These are phyloP conservation scores for Watsonalla binaria DNA, from an alignment of 2,888 invertebrate species.

Conservation along the genomic window DNA sequence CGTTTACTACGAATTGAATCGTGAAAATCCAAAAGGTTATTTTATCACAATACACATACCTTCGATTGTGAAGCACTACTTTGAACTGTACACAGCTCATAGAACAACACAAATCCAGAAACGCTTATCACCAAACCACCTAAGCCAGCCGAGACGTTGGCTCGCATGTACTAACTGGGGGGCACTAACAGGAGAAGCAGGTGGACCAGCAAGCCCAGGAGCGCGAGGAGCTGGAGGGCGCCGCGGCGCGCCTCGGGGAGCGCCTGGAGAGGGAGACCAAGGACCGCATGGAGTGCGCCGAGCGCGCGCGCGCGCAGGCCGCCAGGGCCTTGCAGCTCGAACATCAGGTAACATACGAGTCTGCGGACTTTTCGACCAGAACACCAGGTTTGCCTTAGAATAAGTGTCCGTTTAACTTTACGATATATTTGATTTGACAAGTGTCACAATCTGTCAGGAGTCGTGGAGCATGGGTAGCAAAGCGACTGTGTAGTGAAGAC, in stretches of 20 bases:
- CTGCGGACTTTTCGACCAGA: no score
- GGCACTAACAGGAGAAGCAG: conserved; percentile 86
- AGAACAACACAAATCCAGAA: not conserved
- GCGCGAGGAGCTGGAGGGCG: conserved; percentile 93
- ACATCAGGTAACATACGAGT: conserved; percentile 62
- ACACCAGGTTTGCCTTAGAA: no score
- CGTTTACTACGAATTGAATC: no score
- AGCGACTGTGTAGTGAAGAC: no score
- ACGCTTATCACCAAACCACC: not conserved
- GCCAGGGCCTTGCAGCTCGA: conserved; percentile 80
- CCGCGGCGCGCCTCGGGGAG: conserved; percentile 88
- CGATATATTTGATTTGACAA: no score
- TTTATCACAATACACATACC: no score
- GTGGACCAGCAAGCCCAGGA: conserved; percentile 93
- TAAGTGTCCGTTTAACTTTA: no score
- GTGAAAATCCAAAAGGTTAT: no score
- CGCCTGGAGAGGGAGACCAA: conserved; percentile 93
- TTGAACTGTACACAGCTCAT: not conserved
- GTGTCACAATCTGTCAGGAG: no score
- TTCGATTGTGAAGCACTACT: not conserved
- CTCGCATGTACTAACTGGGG: conserved; percentile 30
- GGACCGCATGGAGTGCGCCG: conserved; percentile 91
- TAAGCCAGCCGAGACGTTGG: not conserved
- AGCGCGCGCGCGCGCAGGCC: conserved; percentile 80
- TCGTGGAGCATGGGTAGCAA: no score